These are phyloP conservation scores for Lethenteron camtschaticum DNA, from an alignment of 2,113 vertebrate genomes.

Conservation along the genomic window DNA sequence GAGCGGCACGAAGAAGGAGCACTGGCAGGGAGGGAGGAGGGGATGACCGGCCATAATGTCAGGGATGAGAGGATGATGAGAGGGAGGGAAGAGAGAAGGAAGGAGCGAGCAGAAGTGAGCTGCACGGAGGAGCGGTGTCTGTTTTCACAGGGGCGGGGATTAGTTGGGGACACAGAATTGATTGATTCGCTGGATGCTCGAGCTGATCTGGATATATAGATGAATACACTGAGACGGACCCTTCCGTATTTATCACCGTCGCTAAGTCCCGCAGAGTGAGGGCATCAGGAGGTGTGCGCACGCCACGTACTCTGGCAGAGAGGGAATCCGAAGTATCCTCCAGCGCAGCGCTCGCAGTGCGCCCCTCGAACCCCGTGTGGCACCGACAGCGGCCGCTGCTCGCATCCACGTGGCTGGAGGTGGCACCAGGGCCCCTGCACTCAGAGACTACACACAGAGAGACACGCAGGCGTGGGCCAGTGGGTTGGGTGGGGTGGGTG, in stretches of 20 bases:
- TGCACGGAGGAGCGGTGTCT: too few relatives aligned
- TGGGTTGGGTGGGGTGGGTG: too few relatives aligned
- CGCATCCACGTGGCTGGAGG: slow-evolving; percentile 11
- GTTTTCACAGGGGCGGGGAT: too few relatives aligned
- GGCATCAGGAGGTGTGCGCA: neutral
- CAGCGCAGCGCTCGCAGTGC: slow-evolving; percentile 16
- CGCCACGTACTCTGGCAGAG: slow-evolving; percentile 20
- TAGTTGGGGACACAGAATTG: too few relatives aligned
- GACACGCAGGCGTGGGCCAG: too few relatives aligned
- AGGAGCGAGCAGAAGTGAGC: too few relatives aligned
- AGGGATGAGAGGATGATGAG: too few relatives aligned
- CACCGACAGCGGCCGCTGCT: slow-evolving; percentile 15
- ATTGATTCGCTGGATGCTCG: too few relatives aligned
- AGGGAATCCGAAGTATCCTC: slow-evolving; percentile 18
- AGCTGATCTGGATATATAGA: neutral
- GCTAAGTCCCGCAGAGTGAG: neutral
- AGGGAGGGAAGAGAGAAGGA: too few relatives aligned
- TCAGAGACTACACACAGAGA: neutral
- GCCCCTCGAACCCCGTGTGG: slow-evolving; percentile 15
- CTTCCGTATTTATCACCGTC: neutral
- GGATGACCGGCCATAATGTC: too few relatives aligned
- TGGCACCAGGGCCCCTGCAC: slow-evolving; percentile 11
- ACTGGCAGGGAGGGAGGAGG: too few relatives aligned
- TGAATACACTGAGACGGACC: neutral
- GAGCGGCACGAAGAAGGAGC: too few relatives aligned